Evolutionary conservation across 1,140 invertebrate species (phyloP), one percentile per base, ranked within the genome.

Genomic region (Physella acuta): DNA sequence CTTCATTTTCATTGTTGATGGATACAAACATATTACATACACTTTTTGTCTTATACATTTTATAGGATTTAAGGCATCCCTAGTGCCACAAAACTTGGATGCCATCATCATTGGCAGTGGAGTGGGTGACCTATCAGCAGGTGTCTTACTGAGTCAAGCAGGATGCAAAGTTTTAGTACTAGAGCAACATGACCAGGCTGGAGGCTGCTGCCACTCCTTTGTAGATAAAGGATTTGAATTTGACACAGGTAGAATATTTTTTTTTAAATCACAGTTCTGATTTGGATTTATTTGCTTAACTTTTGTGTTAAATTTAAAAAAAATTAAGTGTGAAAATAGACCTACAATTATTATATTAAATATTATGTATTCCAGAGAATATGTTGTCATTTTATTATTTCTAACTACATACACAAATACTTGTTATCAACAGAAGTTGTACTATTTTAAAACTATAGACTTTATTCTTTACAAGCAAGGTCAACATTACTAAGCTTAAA

Each of bases 91-190:
- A 8, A 74, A 81, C 26, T 60, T 82, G 28, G 84, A 86, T 75
- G 83, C 80, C n/a, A 82, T 86, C 37, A 74, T 86, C 0, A 80
- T 86, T 33, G 85, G 85, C 31, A 83, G 80, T 76, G 85, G 85
- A 8, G 81, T 82, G 52, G 83, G 84, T 1, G 83, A 83, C 0
- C 53, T 86, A 52, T 72, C 82, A 2, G 71, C 80, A 17, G 85
- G 82, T 28, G 78, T 81, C 17, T 28, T 85, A n/a, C 72, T 86
- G 51, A 71, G 79, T 14, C 75, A 78, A 59, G 79, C 81, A 24
- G 84, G 84, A 1, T 79, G 81, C 61, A 80, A 75, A 68, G 84
- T 85, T 30, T 67, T 85, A 20, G 84, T 85, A 0, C 70, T 86
- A 65, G 85, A 85, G 63, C 82, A 85, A 64, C 85, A 86, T 80